Conservation (phyloP, 2,113 vertebrate species). For the Dolichallabes microphthalmus region DNA sequence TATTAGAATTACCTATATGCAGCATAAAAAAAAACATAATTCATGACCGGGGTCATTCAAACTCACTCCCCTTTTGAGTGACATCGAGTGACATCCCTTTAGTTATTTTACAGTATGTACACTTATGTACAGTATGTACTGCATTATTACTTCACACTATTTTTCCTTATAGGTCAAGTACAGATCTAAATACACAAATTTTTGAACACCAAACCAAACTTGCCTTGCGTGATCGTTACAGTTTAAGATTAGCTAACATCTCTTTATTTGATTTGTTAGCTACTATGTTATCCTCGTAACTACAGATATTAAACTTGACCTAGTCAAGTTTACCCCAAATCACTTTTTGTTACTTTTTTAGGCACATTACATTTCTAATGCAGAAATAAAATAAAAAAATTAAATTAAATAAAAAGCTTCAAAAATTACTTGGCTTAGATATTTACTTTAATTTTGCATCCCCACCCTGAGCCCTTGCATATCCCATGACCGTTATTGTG, state of each 20-base stretch:
- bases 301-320: neutral
- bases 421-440: neutral
- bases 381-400: neutral
- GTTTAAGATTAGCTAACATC: neutral
- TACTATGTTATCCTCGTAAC: neutral
- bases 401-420: too few relatives aligned
- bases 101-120: too few relatives aligned
- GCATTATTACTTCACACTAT: neutral
- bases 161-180: neutral
- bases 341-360: neutral
- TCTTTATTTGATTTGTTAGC: neutral
- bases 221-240: neutral
- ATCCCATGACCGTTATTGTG: neutral
- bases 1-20: too few relatives aligned
- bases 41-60: neutral
- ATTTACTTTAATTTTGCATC: neutral
- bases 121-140: too few relatives aligned
- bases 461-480: neutral
- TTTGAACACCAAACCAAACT: neutral
- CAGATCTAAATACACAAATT: neutral
- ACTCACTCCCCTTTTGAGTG: neutral
- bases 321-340: neutral
- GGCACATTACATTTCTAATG: neutral
- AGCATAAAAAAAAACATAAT: neutral
- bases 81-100: too few relatives aligned